A percentile compares a stretch with the other conserved stretches of the same genome.
Evolutionary conservation across 2,797 vertebrate genomes (phyloP).

Genomic region (Lutjanus campechanus): DNA sequence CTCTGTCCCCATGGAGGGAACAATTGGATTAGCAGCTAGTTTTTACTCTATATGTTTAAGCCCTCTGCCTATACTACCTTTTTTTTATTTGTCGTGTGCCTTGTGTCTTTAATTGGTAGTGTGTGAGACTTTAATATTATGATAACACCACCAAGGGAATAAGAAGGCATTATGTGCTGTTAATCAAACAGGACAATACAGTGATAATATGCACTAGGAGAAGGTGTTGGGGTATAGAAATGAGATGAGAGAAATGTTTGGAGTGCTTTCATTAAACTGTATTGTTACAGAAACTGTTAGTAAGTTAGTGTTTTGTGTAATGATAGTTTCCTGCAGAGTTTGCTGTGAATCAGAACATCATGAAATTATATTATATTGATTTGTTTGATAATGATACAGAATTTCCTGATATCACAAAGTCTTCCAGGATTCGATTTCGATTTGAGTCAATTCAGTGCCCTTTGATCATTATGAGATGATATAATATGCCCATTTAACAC

Average conservation of each 20-base stretch:
- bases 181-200: constrained; percentile 45
- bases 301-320: not conserved
- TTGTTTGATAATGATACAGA: no score
- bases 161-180: constrained; percentile 28
- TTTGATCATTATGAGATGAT: no score
- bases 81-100: constrained; percentile 38
- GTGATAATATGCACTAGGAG: constrained; percentile 42
- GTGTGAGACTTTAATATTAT: constrained; percentile 56
- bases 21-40: constrained; percentile 71
- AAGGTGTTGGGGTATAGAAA: constrained; percentile 41
- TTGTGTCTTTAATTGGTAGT: constrained; percentile 53
- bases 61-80: constrained; percentile 23
- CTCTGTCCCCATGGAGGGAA: constrained; percentile 56
- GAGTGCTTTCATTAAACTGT: constrained; percentile 17
- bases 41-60: constrained; percentile 41
- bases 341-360: no score
- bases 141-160: constrained; percentile 47
- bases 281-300: constrained; percentile 3
- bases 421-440: no score
- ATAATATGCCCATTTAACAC: no score
- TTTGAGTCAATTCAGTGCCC: no score
- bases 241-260: constrained; percentile 20
- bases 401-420: no score
- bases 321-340: not conserved
- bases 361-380: no score